These are phyloP conservation scores for Homarus americanus DNA, from an alignment of 1,140 invertebrate genomes.

Conservation along the genomic window DNA sequence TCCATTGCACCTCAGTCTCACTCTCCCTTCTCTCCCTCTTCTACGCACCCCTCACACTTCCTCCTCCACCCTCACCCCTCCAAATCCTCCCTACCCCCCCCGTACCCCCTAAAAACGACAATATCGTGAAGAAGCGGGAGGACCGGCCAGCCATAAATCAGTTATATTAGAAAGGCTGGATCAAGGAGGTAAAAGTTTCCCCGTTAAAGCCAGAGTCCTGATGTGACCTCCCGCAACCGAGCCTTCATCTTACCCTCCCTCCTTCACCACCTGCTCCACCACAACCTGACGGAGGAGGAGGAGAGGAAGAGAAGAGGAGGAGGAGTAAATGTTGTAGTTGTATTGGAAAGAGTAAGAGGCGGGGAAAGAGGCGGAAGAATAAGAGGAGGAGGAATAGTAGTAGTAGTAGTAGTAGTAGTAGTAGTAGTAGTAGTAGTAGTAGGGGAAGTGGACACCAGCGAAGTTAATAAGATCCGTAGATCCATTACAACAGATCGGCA, in stretches of 20 bases:
- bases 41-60: background rate
- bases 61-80: background rate
- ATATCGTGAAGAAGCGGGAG: conserved; percentile 22
- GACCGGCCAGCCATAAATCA: conserved; percentile 49
- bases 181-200: conserved; percentile 40
- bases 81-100: background rate
- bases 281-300: background rate
- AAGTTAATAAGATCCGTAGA: too few species aligned
- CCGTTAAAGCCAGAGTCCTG: conserved; percentile 32
- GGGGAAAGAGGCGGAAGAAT: too few species aligned
- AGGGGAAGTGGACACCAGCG: too few species aligned
- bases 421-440: background rate
- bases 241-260: conserved; percentile 17
- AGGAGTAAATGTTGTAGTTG: background rate
- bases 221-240: background rate
- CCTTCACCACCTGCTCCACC: background rate
- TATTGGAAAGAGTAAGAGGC: background rate
- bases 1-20: background rate
- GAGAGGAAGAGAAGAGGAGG: too few species aligned
- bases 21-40: background rate
- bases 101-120: conserved; percentile 1
- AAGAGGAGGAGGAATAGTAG: too few species aligned
- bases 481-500: too few species aligned
- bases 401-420: background rate
- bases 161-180: conserved; percentile 53